Evolutionary conservation across 2,888 invertebrate genomes (phyloP).

Genomic region (Pecten maximus): DNA sequence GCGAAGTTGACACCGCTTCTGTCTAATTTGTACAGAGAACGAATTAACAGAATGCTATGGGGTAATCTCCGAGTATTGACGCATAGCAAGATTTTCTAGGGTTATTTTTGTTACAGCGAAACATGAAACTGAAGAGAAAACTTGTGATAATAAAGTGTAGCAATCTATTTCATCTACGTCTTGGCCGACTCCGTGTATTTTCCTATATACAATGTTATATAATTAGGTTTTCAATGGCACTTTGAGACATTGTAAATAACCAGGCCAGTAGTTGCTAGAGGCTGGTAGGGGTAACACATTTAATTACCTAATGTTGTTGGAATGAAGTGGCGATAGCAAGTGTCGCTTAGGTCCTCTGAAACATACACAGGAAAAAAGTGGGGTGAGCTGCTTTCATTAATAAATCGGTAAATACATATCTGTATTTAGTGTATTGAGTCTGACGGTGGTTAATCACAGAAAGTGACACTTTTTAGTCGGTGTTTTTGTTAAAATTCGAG

Average conservation of each 20-base stretch:
- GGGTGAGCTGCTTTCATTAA: not conserved
- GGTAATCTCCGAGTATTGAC: constrained; percentile 3
- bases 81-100: not conserved
- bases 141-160: constrained; percentile 7
- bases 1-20: not conserved
- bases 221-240: constrained; percentile 16
- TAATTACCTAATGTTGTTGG: constrained; percentile 5
- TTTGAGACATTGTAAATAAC: not conserved
- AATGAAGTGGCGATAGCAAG: not conserved
- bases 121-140: not conserved
- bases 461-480: not conserved
- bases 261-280: not conserved
- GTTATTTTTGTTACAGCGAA: not conserved
- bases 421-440: not conserved
- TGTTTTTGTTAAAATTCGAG: not conserved
- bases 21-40: not conserved
- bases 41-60: not conserved
- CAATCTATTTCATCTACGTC: not conserved
- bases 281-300: not conserved
- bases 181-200: not conserved
- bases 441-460: not conserved
- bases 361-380: not conserved
- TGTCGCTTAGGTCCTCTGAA: not conserved
- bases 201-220: not conserved
- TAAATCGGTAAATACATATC: not conserved